Base-by-base conservation (phyloP, 2,888 invertebrate species). In the Aphidius colemani region DNA sequence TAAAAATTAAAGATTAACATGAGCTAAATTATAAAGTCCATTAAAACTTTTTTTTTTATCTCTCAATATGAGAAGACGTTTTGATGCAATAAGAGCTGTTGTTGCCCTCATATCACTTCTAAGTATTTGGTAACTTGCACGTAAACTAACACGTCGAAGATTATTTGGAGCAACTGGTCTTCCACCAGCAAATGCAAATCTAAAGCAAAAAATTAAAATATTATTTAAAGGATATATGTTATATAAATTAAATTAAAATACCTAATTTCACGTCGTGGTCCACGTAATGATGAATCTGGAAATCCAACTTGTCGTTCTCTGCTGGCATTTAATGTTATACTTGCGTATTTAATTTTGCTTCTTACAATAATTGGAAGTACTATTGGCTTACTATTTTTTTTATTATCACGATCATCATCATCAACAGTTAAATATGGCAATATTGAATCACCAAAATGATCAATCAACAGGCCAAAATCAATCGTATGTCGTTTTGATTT, bases 181-280 rank as follows among this genome's bases (percentile, higher is more conserved):
- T 55, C 81, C 78, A 50, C 82, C 82, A 58, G 79, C 79, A 59
- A 82, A 82, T 7, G 81, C 79, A 63, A 82, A 82, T 68, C 82
- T 82, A 53, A 18, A 18, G 13, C 18, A 69, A 67, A 59, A 59
- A 69, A 41, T 6, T 48, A 56, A 45, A 65, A 48, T 45, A 55
- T 61, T 43, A 11, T 30, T n/a, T 9, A 56, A 39, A 40, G 4
- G 40, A 44, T 41, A n/a, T 30, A 5, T 2, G 2, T 18, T 18
- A 18, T 18, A 18, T 18, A 18, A 2, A 18, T 39, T 13, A 7
- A 45, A 45, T 43, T 45, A 13, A 11, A 8, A 64, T 67, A 82
- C 82, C 80, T 77, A 53, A 82, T 82, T 69, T 82, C 82, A 18
- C 76, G 76, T 46, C 81, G 71, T 5, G 81, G 78, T 5, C 78